Evolutionary conservation across 2,797 vertebrate species (phyloP).

Genomic region (Fistularia tabacaria): DNA sequence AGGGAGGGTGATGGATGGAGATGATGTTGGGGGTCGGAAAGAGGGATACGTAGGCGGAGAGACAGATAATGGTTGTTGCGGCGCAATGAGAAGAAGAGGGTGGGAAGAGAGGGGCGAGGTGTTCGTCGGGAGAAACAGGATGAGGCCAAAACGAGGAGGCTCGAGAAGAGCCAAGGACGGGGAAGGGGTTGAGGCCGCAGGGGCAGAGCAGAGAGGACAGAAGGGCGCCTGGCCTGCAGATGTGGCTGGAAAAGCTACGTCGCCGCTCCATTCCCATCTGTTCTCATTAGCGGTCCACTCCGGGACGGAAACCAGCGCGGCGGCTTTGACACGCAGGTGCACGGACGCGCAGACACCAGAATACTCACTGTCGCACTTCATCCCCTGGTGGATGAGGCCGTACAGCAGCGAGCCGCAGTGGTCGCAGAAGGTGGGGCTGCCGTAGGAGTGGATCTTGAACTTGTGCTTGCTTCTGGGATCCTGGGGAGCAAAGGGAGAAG

Average conservation of each 20-base stretch:
- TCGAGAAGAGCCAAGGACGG: conserved; percentile 20
- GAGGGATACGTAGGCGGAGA: neutral
- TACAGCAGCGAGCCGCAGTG: conserved; percentile 96
- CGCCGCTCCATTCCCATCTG: conserved; percentile 60
- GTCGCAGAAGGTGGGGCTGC: conserved; percentile 96
- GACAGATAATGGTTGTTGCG: no score
- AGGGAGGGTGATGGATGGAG: conserved; percentile 16
- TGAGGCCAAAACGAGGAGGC: no score
- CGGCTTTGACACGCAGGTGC: neutral
- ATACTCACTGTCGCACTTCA: conserved; percentile 98
- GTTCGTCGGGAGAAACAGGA: no score
- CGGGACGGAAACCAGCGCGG: conserved; percentile 31
- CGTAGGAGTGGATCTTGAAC: conserved; percentile 96
- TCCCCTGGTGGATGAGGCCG: conserved; percentile 95
- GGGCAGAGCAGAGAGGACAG: no score
- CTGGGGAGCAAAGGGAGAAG: conserved; percentile 57
- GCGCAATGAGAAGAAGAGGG: conserved; percentile 2
- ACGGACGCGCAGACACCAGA: no score
- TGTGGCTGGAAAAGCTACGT: conserved; percentile 35
- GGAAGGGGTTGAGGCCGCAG: no score
- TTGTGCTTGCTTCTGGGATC: conserved; percentile 99
- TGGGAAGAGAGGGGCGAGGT: conserved; percentile 35
- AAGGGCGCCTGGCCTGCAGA: conserved; percentile 41
- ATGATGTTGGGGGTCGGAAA: neutral
- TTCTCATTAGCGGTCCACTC: conserved; percentile 53